Conservation (phyloP, 2,113 vertebrate genomes). For the Hylia prasina region DNA sequence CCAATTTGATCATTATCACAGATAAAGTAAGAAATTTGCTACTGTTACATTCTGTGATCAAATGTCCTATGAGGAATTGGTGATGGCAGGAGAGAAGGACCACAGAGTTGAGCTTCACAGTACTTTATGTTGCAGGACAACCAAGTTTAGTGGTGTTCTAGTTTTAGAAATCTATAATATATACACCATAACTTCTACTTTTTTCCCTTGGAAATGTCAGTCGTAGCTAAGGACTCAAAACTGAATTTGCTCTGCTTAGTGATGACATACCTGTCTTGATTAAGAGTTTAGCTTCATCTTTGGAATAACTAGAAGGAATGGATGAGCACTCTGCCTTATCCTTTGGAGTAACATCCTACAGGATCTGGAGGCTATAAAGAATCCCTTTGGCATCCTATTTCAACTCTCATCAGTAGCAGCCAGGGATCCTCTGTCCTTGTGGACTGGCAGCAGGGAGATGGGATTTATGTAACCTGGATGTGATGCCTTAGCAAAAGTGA, state of each 20-base stretch:
- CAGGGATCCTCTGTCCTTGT: not conserved
- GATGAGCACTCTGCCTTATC: not conserved
- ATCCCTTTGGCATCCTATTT: not conserved
- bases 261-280: accelerated
- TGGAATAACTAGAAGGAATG: not conserved
- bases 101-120: not conserved
- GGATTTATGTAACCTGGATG: not conserved
- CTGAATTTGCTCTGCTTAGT: not conserved
- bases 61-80: not conserved
- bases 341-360: not conserved
- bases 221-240: not conserved
- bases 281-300: not conserved
- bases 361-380: not conserved
- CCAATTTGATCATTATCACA: not conserved
- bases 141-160: not conserved
- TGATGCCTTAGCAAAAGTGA: not conserved
- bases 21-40: not conserved
- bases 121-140: not conserved
- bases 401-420: not conserved
- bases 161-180: not conserved
- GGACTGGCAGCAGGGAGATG: not conserved
- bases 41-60: not conserved
- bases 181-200: not conserved
- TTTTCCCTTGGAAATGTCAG: not conserved
- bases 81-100: not conserved